Conservation (phyloP, 2,113 vertebrate species). For the Myxocyprinus asiaticus region DNA sequence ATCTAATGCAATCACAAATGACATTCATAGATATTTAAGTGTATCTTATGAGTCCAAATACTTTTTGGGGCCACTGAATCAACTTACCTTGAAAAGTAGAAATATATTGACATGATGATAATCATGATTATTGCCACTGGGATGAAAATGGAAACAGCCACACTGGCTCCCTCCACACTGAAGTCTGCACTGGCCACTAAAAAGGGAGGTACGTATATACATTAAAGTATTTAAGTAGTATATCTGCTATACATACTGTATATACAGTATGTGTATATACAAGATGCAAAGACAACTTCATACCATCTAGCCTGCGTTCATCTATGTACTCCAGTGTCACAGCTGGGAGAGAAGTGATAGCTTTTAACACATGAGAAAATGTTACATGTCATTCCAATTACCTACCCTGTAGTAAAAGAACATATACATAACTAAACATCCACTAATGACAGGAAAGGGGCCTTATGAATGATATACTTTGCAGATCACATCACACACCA, state of each 20-base stretch:
- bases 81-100: conserved; percentile 88
- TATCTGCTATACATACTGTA: not conserved
- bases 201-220: conserved; percentile 12
- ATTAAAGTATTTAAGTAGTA: not conserved
- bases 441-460: not conserved
- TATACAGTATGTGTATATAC: not conserved
- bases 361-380: conserved; percentile 13
- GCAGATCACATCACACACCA: not conserved
- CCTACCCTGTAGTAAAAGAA: not conserved
- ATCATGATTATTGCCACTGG: conserved; percentile 82
- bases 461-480: not conserved
- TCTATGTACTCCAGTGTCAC: conserved; percentile 78
- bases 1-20: too few relatives aligned
- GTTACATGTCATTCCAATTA: conserved; percentile 20
- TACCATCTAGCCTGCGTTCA: conserved; percentile 84
- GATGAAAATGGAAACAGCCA: conserved; percentile 84
- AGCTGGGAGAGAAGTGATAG: conserved; percentile 70
- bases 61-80: too few relatives aligned
- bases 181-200: conserved; percentile 76
- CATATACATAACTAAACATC: not conserved
- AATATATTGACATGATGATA: conserved; percentile 81
- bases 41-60: too few relatives aligned
- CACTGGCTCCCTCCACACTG: conserved; percentile 78
- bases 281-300: conserved; percentile 56
- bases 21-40: too few relatives aligned